Evolutionary conservation across 2,888 invertebrate genomes (phyloP), one percentile per base, ranked within the genome.

Genomic region (Nasonovia ribisnigri): DNA sequence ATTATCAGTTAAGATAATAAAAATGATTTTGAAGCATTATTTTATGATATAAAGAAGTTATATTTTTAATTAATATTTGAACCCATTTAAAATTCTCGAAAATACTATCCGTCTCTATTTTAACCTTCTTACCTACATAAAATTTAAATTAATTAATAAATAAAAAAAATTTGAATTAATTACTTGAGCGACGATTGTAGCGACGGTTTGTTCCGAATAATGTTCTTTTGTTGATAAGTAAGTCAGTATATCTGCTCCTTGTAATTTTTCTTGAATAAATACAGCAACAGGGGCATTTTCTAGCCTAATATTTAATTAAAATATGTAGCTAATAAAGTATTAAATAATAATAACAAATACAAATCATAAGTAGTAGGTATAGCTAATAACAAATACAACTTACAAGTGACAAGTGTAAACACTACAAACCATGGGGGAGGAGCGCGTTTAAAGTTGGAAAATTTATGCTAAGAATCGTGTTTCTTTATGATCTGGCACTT

Each of bases 151-250:
- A 46, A 46, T 46, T 46, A 11, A 46, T 46, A 46, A 46, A 8
- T 46, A 46, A 46, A 46, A 46, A 46, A 46, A 46, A 46, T 46
- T 10, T 10, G 11, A 46, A 46, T 46, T 10, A 46, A 77, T 77
- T 77, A 97, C 96, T 96, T 99, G 99, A 5, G 97, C 97, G 86
- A 99, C 97, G 48, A 99, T 97, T 1, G 97, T 97, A 0, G 98
- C 98, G 0, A 99, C 98, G 96, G 97, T 97, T 96, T 99, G 98
- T 96, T 99, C 99, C 0, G 97, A 97, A 96, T 99, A 99, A 95
- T 98, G 98, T 95, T 99, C 98, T 91, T 97, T 97, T 95, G 97
- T 98, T 0, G 98, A 97, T 94, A 99, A 96, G 95, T 98, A 99
- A 0, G 98, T 98, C 10, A 99, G 96, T 84, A 99, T 97, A 95